Conservation (phyloP, 2,888 invertebrate species). For the Calameuta filiformis region DNA sequence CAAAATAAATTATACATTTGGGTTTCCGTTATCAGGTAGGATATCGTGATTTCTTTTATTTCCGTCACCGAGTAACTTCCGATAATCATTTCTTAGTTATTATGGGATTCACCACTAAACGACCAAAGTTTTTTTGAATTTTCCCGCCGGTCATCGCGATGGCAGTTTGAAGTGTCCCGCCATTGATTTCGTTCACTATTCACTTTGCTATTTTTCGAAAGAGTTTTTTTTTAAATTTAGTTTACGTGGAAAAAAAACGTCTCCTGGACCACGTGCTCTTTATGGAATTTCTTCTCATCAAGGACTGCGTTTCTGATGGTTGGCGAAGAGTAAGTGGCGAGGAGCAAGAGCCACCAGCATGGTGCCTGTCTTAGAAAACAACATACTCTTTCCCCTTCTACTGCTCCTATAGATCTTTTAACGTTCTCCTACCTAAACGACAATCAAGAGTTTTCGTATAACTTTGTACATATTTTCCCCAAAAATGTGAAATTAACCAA, state of each 20-base stretch:
- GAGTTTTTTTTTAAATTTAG: neutral
- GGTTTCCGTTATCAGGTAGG: neutral
- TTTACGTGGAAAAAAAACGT: neutral
- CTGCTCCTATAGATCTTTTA: neutral
- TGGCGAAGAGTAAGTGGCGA: neutral
- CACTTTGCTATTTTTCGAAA: neutral
- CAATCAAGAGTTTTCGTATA: neutral
- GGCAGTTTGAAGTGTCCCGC: neutral
- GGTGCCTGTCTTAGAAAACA: neutral
- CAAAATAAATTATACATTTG: neutral
- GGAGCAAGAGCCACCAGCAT: neutral
- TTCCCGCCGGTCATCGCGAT: neutral
- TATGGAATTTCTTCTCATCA: neutral
- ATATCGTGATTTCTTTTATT: neutral
- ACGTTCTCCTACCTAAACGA: neutral
- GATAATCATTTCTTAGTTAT: neutral
- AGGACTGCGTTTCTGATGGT: neutral
- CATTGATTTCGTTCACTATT: neutral
- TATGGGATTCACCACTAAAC: neutral
- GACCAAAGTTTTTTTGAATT: neutral
- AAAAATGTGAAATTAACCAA: neutral
- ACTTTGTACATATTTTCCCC: neutral
- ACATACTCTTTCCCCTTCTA: neutral
- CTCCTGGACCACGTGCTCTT: neutral
- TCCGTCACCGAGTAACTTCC: neutral